These are phyloP conservation scores for Sarcophaga carnaria DNA, from an alignment of 2,888 invertebrate species.

Conservation along the genomic window DNA sequence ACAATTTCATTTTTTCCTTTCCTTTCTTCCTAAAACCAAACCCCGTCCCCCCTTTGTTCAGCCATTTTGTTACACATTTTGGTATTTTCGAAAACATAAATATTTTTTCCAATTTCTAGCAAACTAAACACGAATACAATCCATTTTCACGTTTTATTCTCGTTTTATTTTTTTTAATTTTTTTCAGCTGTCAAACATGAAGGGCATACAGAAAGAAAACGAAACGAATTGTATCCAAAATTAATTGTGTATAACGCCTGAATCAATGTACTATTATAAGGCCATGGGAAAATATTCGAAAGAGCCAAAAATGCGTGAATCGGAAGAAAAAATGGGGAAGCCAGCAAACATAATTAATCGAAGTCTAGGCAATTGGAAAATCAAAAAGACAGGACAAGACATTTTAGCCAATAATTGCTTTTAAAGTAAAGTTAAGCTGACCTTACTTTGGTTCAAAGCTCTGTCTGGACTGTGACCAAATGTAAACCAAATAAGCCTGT, in stretches of 20 bases:
- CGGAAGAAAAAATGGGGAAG: no score
- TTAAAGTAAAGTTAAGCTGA: no score
- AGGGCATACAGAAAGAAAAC: background rate
- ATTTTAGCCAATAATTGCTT: no score
- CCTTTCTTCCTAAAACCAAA: background rate
- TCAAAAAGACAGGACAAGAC: no score
- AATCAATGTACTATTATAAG: background rate
- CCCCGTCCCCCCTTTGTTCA: background rate
- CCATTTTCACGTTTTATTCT: background rate
- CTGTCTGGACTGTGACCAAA: no score
- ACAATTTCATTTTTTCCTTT: constrained; percentile 12
- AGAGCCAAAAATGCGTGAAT: no score
- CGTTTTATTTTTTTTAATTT: background rate
- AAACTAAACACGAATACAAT: background rate
- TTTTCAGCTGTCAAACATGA: background rate
- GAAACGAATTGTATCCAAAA: background rate
- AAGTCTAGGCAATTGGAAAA: no score
- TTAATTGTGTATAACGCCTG: background rate
- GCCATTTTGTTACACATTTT: background rate
- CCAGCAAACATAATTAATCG: no score
- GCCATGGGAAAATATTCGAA: no score
- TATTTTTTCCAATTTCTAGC: background rate
- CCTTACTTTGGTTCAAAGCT: no score
- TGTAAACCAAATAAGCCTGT: no score
- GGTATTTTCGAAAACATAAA: constrained; percentile 8